A percentile compares a stretch with the other conserved stretches of the same genome.
These are phyloP conservation scores for Paracentrotus lividus DNA, from an alignment of 53 echinoderm and acorn worm genomes.

Conservation along the genomic window DNA sequence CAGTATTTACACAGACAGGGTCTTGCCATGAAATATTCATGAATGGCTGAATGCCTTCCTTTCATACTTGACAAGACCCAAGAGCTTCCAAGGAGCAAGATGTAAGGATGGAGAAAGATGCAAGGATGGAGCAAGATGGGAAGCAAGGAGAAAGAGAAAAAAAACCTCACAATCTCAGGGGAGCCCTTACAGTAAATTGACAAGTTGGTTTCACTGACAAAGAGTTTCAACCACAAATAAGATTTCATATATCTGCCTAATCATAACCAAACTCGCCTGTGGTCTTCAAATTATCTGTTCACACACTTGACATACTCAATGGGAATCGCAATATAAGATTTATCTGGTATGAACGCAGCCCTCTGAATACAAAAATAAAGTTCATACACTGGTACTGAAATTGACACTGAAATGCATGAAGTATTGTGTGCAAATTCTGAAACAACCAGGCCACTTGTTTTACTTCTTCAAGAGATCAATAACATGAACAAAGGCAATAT, in stretches of 20 bases:
- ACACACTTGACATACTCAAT: background rate
- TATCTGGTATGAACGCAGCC: background rate
- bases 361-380: background rate
- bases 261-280: slow-evolving; percentile 32
- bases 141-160: background rate
- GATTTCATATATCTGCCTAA: slow-evolving; percentile 23
- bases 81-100: background rate
- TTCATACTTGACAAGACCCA: slow-evolving; percentile 57
- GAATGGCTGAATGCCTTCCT: slow-evolving; percentile 33
- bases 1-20: slow-evolving; percentile 40
- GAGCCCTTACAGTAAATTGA: slow-evolving; percentile 44
- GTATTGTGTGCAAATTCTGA: background rate
- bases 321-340: background rate
- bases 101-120: background rate
- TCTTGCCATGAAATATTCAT: slow-evolving; percentile 56
- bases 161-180: slow-evolving; percentile 1
- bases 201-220: slow-evolving; percentile 39
- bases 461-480: background rate
- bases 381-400: no score
- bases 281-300: slow-evolving; percentile 10
- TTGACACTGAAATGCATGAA: background rate
- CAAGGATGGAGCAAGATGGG: background rate
- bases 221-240: slow-evolving; percentile 29
- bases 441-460: background rate
- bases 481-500: background rate